Percentiles rank a stretch among this genome's conserved stretches.
Conservation (phyloP, 2,113 vertebrate species). For the Montifringilla adamsi region DNA sequence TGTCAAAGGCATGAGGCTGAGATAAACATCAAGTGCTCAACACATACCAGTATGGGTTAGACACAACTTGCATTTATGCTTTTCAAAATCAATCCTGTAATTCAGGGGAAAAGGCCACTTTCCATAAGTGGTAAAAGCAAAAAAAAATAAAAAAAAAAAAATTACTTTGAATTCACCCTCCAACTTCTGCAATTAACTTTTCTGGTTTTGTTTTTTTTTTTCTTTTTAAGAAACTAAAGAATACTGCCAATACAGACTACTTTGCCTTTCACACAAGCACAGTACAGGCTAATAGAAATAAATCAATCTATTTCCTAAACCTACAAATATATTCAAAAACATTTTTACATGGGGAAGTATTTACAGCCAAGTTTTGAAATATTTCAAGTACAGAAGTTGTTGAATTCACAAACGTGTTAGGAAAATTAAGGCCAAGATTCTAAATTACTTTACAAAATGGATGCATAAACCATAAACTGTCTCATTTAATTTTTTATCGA, state of each 20-base stretch:
- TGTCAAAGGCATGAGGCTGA: background rate
- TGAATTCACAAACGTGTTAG: background rate
- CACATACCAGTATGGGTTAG: background rate
- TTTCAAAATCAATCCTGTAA: background rate
- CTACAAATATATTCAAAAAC: background rate
- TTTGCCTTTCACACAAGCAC: background rate
- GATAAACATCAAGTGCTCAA: background rate
- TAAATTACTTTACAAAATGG: slow-evolving; percentile 20
- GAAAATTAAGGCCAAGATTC: background rate
- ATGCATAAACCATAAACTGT: background rate
- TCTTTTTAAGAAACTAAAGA: background rate
- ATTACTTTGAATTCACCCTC: background rate
- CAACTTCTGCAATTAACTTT: background rate
- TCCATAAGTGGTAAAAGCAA: background rate
- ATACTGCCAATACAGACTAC: background rate
- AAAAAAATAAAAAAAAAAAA: background rate
- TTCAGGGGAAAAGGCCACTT: background rate
- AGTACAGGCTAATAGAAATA: background rate
- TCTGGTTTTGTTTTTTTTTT: background rate
- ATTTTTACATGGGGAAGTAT: background rate
- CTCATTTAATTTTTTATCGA: slow-evolving; percentile 24
- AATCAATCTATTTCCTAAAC: background rate
- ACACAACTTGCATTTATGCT: background rate
- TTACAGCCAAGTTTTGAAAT: background rate
- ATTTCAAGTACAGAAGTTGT: background rate